These are phyloP conservation scores for Cataglyphis altisquamis DNA, from an alignment of 2,888 invertebrate species.

Conservation along the genomic window DNA sequence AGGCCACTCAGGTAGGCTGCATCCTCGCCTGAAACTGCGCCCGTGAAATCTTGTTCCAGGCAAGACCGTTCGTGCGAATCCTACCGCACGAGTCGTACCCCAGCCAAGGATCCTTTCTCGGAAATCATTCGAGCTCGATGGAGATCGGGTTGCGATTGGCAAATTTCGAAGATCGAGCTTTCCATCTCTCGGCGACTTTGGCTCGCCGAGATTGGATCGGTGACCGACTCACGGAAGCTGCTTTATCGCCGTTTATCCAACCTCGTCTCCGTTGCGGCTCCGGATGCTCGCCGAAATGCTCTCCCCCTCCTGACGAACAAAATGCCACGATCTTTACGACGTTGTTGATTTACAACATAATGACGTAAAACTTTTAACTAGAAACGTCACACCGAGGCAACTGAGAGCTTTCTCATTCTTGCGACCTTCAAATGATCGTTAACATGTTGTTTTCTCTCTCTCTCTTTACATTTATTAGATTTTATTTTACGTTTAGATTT, in stretches of 20 bases:
- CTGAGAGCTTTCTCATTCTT: constrained; percentile 66
- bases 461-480: constrained; percentile 51
- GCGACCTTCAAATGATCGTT: constrained; percentile 62
- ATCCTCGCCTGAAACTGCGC: constrained; percentile 78
- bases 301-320: not conserved
- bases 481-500: constrained; percentile 59
- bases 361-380: constrained; percentile 36
- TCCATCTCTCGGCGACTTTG: constrained; percentile 6
- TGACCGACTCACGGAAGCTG: constrained; percentile 11
- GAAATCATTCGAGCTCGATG: constrained; percentile 42
- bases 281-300: constrained; percentile 20
- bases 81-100: constrained; percentile 31
- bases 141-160: constrained; percentile 63
- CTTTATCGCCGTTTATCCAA: constrained; percentile 5
- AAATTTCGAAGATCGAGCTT: constrained; percentile 22
- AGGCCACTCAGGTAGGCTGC: constrained; percentile 85
- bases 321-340: not conserved
- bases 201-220: constrained; percentile 24
- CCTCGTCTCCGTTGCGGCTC: constrained; percentile 45
- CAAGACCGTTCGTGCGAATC: constrained; percentile 36
- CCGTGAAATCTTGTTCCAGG: constrained; percentile 69
- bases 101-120: constrained; percentile 21
- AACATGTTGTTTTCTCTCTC: constrained; percentile 58
- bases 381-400: constrained; percentile 81
- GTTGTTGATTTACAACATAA: constrained; percentile 5